Base-by-base conservation (phyloP, 2,888 invertebrate species). In the Malthinus flaveolus region DNA sequence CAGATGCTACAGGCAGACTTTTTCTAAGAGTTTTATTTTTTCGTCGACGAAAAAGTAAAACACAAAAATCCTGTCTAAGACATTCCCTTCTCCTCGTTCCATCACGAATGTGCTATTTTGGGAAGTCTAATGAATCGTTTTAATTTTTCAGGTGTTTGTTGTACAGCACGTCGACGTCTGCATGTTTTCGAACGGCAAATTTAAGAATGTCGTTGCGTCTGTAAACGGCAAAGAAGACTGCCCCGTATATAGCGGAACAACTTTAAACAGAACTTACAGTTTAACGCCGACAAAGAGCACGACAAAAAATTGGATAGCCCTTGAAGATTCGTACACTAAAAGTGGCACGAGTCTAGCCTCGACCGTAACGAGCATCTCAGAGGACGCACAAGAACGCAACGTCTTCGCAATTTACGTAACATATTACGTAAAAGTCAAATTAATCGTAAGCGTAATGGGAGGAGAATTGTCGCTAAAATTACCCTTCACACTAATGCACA, bases 161-260 rank as follows among this genome's bases (percentile, higher is more conserved):
- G 89, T 94, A 1, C 94, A 95, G 74, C 91, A 93, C 77, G 94
- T 94, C 15, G 93, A 94, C 74, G 95, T 96, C 1, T 94, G 94
- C 78, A 94, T 96, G 90, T 93, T 95, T 79, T 95, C 94, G 66
- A 93, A 94, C 72, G 94, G 94, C 0, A 94, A 94, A 79, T 95
- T 95, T 81, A 94, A 95, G 80, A 95, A 94, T 76, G 88, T 92
- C n/a, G 93, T 95, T 1, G 93, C 92, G 1, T 73, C 81, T 61
- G 73, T 83, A 47, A 85, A 86, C 61, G 82, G 85, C 58, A 84
- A 82, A 60, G 85, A 86, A 0, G 83, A 82, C 57, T 85, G 84
- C 68, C 88, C 89, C 0, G 83, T 92, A 5, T 78, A 83, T 34
- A 86, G 90, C 0, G 87, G 88, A 0, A 83, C 84, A 13, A 82